These are phyloP conservation scores for Prionace glauca DNA, from an alignment of 2,797 vertebrate species.

Conservation along the genomic window DNA sequence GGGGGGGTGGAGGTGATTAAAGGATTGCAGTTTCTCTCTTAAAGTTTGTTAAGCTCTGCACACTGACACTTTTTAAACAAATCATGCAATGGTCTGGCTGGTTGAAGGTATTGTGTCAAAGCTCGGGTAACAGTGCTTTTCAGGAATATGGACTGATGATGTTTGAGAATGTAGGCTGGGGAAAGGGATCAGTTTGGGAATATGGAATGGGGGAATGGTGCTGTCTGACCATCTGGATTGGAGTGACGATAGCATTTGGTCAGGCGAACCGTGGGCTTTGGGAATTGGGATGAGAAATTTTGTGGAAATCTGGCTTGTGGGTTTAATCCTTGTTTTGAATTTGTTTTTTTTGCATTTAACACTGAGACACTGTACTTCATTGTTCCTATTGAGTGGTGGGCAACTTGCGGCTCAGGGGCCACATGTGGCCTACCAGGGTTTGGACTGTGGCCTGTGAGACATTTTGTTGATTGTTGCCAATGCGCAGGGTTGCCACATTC, in stretches of 20 bases:
- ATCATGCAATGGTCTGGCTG: neutral
- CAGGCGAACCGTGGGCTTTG: neutral
- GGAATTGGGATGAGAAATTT: neutral
- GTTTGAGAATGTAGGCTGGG: neutral
- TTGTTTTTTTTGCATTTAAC: neutral
- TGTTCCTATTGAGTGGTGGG: neutral
- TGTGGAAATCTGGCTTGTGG: neutral
- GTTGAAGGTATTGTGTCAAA: neutral
- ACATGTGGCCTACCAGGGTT: too few species aligned
- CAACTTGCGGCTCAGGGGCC: too few species aligned
- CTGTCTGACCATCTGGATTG: neutral
- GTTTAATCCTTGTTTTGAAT: neutral
- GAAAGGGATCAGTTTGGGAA: neutral
- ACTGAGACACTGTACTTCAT: neutral
- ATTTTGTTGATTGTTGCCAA: too few species aligned
- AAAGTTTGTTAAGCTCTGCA: neutral
- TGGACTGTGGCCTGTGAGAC: too few species aligned
- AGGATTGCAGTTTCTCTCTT: neutral
- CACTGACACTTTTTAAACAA: neutral
- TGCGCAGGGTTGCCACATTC: too few species aligned
- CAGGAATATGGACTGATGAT: neutral
- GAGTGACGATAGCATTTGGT: neutral
- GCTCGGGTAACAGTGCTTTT: neutral
- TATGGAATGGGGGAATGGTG: neutral
- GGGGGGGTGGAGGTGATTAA: too few species aligned